Conservation (phyloP, 2,113 vertebrate genomes). For the Rafetus swinhoei region DNA sequence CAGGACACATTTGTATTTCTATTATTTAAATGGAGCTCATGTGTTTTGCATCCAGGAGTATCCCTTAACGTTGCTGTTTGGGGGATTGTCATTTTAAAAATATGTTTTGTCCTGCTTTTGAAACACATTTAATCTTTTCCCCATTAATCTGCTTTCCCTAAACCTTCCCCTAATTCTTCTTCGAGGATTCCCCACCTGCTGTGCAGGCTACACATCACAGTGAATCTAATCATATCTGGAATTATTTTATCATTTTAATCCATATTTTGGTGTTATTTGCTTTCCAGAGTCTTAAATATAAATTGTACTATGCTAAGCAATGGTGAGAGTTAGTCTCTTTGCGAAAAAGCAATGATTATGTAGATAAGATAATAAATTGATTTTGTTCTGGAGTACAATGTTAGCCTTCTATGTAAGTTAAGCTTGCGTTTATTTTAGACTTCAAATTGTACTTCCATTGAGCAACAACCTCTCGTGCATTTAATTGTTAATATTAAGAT, state of each 20-base stretch:
- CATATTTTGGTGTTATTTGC: conserved; percentile 78
- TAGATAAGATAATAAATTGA: conserved; percentile 72
- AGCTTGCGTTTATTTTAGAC: conserved; percentile 56
- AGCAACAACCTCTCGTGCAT: not conserved
- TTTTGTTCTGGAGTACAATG: conserved; percentile 69
- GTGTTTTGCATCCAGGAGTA: conserved; percentile 62
- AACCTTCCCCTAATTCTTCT: conserved; percentile 83
- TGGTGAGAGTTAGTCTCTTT: conserved; percentile 42
- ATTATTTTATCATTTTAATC: conserved; percentile 82
- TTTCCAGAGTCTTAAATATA: conserved; percentile 67
- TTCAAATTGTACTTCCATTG: not conserved
- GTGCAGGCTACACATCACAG: conserved; percentile 74
- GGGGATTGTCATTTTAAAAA: conserved; percentile 78
- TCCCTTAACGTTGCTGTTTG: conserved; percentile 66
- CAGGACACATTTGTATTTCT: conserved; percentile 58
- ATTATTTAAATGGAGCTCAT: conserved; percentile 59
- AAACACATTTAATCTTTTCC: conserved; percentile 80
- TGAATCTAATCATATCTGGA: conserved; percentile 81
- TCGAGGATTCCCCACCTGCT: conserved; percentile 80
- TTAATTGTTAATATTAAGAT: not conserved
- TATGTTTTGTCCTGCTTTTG: conserved; percentile 79
- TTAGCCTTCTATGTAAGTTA: conserved; percentile 48
- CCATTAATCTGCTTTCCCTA: conserved; percentile 83
- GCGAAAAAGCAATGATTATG: conserved; percentile 53
- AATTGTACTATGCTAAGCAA: conserved; percentile 57